These are phyloP conservation scores for Acrocephalus arundinaceus DNA, from an alignment of 2,113 vertebrate species.

Conservation along the genomic window DNA sequence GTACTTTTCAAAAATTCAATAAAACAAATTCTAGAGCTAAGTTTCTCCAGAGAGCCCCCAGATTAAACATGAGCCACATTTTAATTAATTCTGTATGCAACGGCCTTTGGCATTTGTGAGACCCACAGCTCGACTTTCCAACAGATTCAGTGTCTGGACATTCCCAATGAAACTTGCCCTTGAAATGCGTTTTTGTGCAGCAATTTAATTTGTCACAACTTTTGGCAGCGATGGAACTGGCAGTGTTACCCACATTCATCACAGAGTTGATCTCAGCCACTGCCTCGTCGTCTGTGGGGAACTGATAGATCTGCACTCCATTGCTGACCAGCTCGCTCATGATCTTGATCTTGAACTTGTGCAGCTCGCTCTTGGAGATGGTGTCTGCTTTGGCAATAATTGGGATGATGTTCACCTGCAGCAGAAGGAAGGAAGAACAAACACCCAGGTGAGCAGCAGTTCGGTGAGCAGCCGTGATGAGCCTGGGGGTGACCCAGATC, in stretches of 20 bases:
- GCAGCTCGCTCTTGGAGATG: constrained; percentile 96
- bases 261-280: constrained; percentile 95
- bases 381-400: constrained; percentile 98
- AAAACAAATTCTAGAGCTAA: neutral
- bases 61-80: neutral
- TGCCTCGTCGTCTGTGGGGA: constrained; percentile 91
- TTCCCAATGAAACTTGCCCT: neutral
- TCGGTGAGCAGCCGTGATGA: neutral
- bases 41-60: neutral
- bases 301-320: constrained; percentile 98
- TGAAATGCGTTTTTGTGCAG: neutral
- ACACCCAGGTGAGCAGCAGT: neutral
- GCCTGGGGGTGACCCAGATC: fast-evolving
- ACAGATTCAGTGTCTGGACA: neutral
- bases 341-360: constrained; percentile 99
- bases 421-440: neutral
- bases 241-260: constrained; percentile 89
- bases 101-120: neutral
- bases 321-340: constrained; percentile 99
- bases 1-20: neutral
- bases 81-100: neutral
- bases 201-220: neutral
- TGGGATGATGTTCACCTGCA: constrained; percentile 95
- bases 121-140: neutral
- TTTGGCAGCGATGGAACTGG: fast-evolving